phyloP scores from a whole-genome alignment of 2,113 vertebrate genomes.

The Amazona guildingii region DNA sequence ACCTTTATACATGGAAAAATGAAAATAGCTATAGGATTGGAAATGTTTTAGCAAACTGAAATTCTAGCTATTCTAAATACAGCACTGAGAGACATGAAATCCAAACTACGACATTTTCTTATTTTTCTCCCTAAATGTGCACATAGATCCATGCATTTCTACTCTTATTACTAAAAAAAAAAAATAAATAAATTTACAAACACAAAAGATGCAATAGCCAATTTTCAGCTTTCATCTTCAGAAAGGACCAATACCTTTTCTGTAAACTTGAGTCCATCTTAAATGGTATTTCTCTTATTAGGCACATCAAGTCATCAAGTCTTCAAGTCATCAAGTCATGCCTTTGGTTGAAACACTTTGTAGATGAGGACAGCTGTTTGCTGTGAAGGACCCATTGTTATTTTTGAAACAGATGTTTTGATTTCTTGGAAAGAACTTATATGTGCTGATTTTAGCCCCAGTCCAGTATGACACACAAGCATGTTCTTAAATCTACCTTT shows the following conservation, averaged over 20 bases:
- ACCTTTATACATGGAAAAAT: not conserved
- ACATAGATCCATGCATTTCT: not conserved
- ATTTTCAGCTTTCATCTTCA: not conserved
- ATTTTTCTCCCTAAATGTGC: not conserved
- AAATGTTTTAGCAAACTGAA: slow-evolving; percentile 48
- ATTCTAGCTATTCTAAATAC: slow-evolving; percentile 46
- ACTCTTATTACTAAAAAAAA: not conserved
- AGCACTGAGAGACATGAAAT: not conserved
- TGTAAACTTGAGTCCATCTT: not conserved
- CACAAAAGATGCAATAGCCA: not conserved
- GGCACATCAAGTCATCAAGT: not conserved
- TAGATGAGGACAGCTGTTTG: slow-evolving; percentile 55
- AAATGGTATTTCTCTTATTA: not conserved
- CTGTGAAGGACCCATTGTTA: slow-evolving; percentile 60
- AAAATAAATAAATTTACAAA: not conserved
- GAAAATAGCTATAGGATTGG: slow-evolving; percentile 38
- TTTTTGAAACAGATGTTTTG: slow-evolving; percentile 66
- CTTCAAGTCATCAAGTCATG: not conserved
- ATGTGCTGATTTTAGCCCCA: slow-evolving; percentile 61
- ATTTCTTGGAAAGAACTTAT: slow-evolving; percentile 61
- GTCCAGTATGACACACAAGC: slow-evolving; percentile 54
- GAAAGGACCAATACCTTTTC: not conserved
- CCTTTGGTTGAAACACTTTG: slow-evolving; percentile 7
- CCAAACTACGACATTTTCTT: not conserved
- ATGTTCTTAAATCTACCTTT: slow-evolving; percentile 59